Evolutionary conservation across 1,140 invertebrate genomes (phyloP), one percentile per base, ranked within the genome.

Genomic region (Drosophila asahinai): DNA sequence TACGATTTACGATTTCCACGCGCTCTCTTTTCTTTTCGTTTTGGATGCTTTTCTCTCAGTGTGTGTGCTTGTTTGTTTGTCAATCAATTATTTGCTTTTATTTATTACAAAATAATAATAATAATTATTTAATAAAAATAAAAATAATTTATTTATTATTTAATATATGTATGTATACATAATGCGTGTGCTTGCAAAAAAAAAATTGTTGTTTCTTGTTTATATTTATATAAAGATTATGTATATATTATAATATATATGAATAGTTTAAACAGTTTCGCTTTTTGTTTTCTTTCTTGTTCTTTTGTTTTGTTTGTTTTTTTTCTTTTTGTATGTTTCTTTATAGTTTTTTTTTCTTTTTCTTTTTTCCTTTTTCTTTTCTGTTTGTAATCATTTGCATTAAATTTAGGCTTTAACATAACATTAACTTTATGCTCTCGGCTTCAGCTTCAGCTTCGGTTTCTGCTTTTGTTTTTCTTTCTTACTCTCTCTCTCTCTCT

Each of bases 131-230:
- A 86, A 87, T 86, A 86, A 86, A 79, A 78, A 78, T 78, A 78
- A 78, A 86, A 86, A 87, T 87, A 87, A 87, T 87, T 87, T 87
- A 89, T 87, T 83, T 87, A 87, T 83, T 87, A 87, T 89, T 87
- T 77, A 80, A 74, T 83, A 77, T 89, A 77, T 89, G 55, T 87
- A 87, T 87, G 72, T 86, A 82, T 80, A 68, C 75, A 78, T 78
- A 77, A 78, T 77, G 72, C 58, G 49, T 75, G 38, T 70, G 30
- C 36, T 55, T 48, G 55, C 48, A 54, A 77, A 77, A 77, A 76
- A 71, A 73, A 77, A 63, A 54, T 33, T 62, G 25, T 55, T 48
- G 45, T 45, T 47, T 76, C 33, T 54, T 58, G 12, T 57, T 66
- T 52, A 42, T 75, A 74, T 79, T 70, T 63, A 64, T 62, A 57